phyloP scores from a whole-genome alignment of 2,797 vertebrate genomes.

The Florisuga fusca region DNA sequence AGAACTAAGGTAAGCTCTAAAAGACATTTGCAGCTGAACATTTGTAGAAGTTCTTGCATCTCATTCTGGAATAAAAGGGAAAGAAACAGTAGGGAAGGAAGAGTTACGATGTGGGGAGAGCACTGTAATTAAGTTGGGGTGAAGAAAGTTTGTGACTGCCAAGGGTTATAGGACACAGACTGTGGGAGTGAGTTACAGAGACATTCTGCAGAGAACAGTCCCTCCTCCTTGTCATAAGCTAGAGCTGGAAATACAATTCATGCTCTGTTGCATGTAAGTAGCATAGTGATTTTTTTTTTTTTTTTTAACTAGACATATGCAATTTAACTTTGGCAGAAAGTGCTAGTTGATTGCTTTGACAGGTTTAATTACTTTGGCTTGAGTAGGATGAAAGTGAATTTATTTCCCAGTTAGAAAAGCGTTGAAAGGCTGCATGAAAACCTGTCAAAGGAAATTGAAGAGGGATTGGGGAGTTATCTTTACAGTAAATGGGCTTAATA shows the following conservation, averaged over 20 bases:
- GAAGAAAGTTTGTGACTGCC: background rate
- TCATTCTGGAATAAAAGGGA: background rate
- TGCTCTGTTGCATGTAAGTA: conserved; percentile 5
- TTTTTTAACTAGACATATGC: background rate
- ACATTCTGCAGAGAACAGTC: background rate
- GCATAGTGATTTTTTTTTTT: background rate
- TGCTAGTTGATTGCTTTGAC: conserved; percentile 58
- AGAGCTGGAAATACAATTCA: background rate
- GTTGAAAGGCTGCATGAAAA: conserved; percentile 65
- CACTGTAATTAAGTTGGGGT: background rate
- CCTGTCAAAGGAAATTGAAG: conserved; percentile 60
- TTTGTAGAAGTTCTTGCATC: background rate
- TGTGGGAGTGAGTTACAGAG: background rate
- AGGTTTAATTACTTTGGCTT: conserved; percentile 66
- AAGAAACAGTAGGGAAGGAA: background rate
- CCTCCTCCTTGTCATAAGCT: background rate
- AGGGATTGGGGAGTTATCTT: conserved; percentile 51
- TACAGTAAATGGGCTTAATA: conserved; percentile 64
- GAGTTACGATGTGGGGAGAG: background rate
- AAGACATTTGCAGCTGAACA: background rate
- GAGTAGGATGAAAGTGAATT: conserved; percentile 65
- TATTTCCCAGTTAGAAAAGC: conserved; percentile 64
- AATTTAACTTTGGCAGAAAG: conserved; percentile 57
- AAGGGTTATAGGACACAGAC: background rate
- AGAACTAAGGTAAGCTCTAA: background rate